A percentile compares a stretch with the other conserved stretches of the same genome.
Conservation (phyloP, 2,797 vertebrate species). For the Pangasius larnaudii region DNA sequence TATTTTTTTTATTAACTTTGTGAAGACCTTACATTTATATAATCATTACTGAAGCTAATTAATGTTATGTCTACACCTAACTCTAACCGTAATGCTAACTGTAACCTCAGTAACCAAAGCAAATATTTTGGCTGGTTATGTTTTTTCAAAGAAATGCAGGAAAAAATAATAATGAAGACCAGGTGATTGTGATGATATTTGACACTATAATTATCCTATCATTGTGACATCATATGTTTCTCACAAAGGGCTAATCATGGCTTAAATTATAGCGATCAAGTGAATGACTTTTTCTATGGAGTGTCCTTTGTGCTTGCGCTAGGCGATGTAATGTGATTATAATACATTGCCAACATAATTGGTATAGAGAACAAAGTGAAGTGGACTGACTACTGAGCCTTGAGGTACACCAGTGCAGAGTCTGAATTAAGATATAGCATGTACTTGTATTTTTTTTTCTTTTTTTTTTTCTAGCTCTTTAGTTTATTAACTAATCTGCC, state of each 20-base stretch:
- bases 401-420: background rate
- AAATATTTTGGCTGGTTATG: background rate
- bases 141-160: too few species aligned
- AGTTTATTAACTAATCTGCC: background rate
- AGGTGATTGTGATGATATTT: background rate
- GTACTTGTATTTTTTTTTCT: background rate
- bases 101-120: background rate
- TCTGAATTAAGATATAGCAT: background rate
- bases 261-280: background rate
- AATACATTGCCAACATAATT: background rate
- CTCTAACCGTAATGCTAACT: background rate
- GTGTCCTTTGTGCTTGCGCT: background rate
- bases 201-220: background rate
- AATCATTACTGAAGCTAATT: background rate
- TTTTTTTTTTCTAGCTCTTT: background rate
- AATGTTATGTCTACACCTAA: background rate
- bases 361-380: background rate
- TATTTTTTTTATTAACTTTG: background rate
- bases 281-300: background rate
- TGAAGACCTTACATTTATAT: background rate
- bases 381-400: background rate
- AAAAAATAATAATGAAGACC: background rate
- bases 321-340: too few species aligned
- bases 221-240: background rate
- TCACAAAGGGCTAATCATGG: background rate